Conservation (phyloP, 2,113 vertebrate species). For the Chelonoidis abingdonii region DNA sequence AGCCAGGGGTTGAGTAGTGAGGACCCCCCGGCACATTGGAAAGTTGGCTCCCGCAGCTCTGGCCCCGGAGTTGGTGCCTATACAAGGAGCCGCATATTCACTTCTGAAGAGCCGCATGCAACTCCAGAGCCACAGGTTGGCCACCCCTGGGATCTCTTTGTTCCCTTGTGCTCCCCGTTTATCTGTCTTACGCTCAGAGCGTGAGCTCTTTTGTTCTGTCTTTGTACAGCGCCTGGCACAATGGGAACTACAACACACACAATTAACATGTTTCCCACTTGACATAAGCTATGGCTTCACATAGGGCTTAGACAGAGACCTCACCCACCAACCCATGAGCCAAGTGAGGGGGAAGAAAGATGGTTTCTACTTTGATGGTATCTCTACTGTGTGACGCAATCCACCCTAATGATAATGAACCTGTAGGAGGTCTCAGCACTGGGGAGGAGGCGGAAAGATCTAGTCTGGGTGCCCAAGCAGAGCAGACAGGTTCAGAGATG, state of each 20-base stretch:
- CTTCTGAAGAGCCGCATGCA: too few species aligned
- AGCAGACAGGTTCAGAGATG: background rate
- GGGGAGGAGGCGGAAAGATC: background rate
- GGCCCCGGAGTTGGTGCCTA: too few species aligned
- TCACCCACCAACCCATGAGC: background rate
- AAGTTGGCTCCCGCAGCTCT: too few species aligned
- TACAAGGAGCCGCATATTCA: too few species aligned
- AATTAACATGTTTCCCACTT: background rate
- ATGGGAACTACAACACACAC: background rate
- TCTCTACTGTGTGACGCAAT: background rate
- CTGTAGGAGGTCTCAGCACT: background rate
- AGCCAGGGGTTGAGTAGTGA: too few species aligned
- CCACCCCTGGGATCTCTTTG: too few species aligned
- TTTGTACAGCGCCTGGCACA: background rate
- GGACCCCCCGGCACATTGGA: too few species aligned
- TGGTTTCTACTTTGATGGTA: background rate
- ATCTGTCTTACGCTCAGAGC: background rate
- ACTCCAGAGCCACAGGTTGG: too few species aligned
- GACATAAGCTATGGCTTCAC: background rate
- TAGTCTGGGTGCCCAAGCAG: background rate
- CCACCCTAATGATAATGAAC: background rate
- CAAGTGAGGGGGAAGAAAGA: background rate
- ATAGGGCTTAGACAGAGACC: background rate
- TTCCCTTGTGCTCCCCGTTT: background rate
- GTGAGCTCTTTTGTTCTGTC: background rate